Conservation (phyloP, 2,888 invertebrate genomes). For the Eumacrocentrus americanus region DNA sequence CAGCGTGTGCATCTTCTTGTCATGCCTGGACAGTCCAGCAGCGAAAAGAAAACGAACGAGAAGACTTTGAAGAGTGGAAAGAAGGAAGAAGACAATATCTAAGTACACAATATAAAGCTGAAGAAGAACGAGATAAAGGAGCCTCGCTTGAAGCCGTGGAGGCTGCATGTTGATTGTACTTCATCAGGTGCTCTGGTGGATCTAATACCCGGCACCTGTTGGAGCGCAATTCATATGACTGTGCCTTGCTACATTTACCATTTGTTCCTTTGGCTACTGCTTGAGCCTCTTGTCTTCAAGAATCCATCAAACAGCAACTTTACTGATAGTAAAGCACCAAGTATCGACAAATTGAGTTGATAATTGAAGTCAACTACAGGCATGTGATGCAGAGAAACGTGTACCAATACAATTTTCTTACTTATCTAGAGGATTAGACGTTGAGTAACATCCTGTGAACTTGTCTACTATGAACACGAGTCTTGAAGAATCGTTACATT, state of each 20-base stretch:
- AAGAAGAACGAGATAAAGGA: neutral
- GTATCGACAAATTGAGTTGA: neutral
- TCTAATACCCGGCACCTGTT: constrained; percentile 94
- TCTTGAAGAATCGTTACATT: no score
- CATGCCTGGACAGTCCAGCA: constrained; percentile 20
- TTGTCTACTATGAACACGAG: no score
- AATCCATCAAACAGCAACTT: no score
- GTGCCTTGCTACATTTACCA: constrained; percentile 52
- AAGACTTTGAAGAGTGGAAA: constrained; percentile 16
- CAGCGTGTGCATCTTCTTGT: constrained; percentile 44
- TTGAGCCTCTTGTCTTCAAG: no score
- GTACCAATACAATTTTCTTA: neutral
- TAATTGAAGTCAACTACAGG: neutral
- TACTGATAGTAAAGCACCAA: no score
- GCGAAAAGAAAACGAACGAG: constrained; percentile 15
- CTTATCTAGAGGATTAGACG: neutral
- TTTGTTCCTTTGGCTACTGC: no score
- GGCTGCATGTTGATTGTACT: constrained; percentile 98
- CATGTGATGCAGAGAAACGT: neutral
- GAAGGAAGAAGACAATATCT: neutral
- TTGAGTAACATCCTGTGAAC: no score
- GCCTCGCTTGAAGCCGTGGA: constrained; percentile 36
- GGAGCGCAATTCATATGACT: constrained; percentile 95
- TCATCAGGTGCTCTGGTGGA: constrained; percentile 99
- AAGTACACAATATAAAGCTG: neutral